Evolutionary conservation across 2,113 vertebrate species (phyloP), one percentile per base, ranked within the genome.

Genomic region (Colaptes auratus): DNA sequence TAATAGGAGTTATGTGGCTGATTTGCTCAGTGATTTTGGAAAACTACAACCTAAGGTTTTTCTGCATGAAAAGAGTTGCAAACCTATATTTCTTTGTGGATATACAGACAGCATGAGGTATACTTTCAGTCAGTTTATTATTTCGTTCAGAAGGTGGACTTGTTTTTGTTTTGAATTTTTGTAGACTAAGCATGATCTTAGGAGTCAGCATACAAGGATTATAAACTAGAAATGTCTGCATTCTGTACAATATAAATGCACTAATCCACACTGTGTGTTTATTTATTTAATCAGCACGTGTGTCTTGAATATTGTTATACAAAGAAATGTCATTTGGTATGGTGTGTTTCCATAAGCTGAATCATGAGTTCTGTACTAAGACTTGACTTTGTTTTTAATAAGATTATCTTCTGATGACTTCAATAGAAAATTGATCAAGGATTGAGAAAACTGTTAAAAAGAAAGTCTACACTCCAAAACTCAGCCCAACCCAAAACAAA

Each of bases 111-210:
- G 35, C 50, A 64, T 36, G 50, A 33, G 11, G 19, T 90, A 53
- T 55, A 27, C 30, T 92, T 91, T 90, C 73, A 84, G 59, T 75
- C 50, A 61, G n/a, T 86, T 94, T 93, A 88, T 93, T 93, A 89
- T 88, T 96, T 78, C 92, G 16, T 91, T 94, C 85, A 69, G 65
- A 70, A 88, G 12, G 25, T 77, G 35, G 46, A 90, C 70, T 70
- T 94, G 64, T 88, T 5, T 93, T 92, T 92, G 31, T 21, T 90
- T 92, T 83, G 36, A 31, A 36, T 53, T 96, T 78, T 90, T 89
- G 71, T 91, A 91, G 80, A 72, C 73, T 87, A 87, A 90, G 81
- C 50, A 31, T 59, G 33, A 65, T 93, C 21, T 86, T 85, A 90
- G 84, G 78, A 82, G 81, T 89, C 72, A 92, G 55, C 63, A 50